Conservation (phyloP, 2,113 vertebrate species). For the Melospiza georgiana region DNA sequence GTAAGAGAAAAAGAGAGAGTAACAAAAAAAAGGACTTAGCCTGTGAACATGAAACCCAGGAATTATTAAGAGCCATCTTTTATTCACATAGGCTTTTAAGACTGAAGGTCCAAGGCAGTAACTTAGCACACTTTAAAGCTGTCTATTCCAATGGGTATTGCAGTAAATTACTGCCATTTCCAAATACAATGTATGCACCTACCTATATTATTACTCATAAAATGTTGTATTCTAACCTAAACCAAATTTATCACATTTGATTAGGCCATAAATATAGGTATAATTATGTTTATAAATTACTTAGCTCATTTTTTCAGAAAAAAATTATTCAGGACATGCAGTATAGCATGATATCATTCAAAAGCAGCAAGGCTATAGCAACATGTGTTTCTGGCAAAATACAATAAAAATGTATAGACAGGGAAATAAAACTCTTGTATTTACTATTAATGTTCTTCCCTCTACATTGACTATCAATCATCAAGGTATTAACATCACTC, state of each 20-base stretch:
- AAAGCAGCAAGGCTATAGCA: background rate
- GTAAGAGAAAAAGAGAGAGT: background rate
- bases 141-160: background rate
- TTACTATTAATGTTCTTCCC: background rate
- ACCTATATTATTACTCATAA: background rate
- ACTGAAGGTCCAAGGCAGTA: background rate
- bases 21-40: background rate
- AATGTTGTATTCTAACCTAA: background rate
- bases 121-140: background rate
- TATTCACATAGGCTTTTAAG: background rate
- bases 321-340: background rate
- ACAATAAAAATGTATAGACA: background rate
- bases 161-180: background rate
- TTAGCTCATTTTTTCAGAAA: background rate
- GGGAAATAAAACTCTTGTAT: background rate
- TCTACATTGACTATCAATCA: background rate
- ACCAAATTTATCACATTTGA: background rate
- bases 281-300: background rate
- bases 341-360: background rate
- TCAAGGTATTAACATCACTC: background rate
- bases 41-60: background rate
- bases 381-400: background rate
- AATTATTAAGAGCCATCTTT: background rate
- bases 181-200: background rate
- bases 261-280: background rate